A percentile compares a stretch with the other conserved stretches of the same genome.
Conservation (phyloP, 2,888 invertebrate species). For the Germaria angustata region DNA sequence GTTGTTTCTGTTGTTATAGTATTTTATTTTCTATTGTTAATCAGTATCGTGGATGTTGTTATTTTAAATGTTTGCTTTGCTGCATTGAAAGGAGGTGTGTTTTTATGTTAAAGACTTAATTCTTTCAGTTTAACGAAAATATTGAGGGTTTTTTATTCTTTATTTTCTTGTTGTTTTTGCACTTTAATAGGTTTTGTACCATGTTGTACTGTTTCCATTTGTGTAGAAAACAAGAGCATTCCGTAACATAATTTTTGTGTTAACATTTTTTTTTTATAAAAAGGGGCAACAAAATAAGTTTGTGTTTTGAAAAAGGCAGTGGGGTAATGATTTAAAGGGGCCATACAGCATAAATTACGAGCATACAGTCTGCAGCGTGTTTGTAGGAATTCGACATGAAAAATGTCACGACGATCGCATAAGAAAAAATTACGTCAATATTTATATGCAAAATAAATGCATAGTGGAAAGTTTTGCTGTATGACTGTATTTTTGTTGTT, state of each 20-base stretch:
- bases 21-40: conserved; percentile 31
- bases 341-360: too few relatives aligned
- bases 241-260: conserved; percentile 72
- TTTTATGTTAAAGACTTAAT: conserved; percentile 22
- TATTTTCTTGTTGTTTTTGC: neutral
- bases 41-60: neutral
- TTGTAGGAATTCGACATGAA: too few relatives aligned
- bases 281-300: neutral
- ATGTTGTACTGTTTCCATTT: conserved; percentile 73
- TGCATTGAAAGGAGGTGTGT: conserved; percentile 4
- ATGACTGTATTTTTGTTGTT: too few relatives aligned
- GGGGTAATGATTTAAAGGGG: neutral
- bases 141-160: conserved; percentile 27
- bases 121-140: neutral
- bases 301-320: neutral
- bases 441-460: too few relatives aligned
- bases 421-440: too few relatives aligned
- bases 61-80: neutral
- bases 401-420: too few relatives aligned
- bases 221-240: conserved; percentile 70
- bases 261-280: neutral
- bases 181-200: conserved; percentile 79
- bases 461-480: too few relatives aligned
- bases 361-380: too few relatives aligned
- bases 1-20: conserved; percentile 73